Percentiles rank a stretch among this genome's conserved stretches.
phyloP scores from a whole-genome alignment of 2,888 invertebrate genomes.

The Chrysolina oricalcia region DNA sequence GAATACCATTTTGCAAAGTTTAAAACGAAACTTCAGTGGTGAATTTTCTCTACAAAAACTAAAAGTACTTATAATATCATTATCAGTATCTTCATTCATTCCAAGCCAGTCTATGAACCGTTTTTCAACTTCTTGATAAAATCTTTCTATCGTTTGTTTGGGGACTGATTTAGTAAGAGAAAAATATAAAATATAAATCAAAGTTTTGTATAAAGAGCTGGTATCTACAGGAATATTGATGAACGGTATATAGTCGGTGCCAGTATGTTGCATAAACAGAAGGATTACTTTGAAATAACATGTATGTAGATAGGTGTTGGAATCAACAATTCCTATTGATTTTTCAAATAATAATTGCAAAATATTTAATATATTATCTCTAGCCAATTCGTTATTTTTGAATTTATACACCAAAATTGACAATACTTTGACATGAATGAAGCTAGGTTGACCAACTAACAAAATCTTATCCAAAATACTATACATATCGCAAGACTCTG shows the following conservation, averaged over 20 bases:
- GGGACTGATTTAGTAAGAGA: slow-evolving; percentile 28
- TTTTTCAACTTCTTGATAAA: slow-evolving; percentile 41
- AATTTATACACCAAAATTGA: slow-evolving; percentile 51
- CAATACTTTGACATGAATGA: slow-evolving; percentile 56
- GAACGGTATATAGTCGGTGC: background rate
- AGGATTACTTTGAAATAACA: slow-evolving; percentile 57
- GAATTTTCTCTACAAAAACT: slow-evolving; percentile 50
- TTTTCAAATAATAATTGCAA: slow-evolving; percentile 45
- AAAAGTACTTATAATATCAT: slow-evolving; percentile 52
- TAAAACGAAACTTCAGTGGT: slow-evolving; percentile 28
- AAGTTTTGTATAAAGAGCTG: slow-evolving; percentile 55
- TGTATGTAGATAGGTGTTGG: slow-evolving; percentile 50
- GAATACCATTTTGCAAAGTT: slow-evolving; percentile 55
- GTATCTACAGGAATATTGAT: background rate
- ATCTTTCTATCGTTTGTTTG: slow-evolving; percentile 25
- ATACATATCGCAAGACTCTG: slow-evolving; percentile 38
- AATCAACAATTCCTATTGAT: slow-evolving; percentile 38
- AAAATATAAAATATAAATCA: slow-evolving; percentile 54
- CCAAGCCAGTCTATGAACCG: slow-evolving; percentile 41
- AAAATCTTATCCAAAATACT: slow-evolving; percentile 47
- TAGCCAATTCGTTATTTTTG: slow-evolving; percentile 42
- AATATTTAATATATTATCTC: slow-evolving; percentile 38
- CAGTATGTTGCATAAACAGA: slow-evolving; percentile 41
- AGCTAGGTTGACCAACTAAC: slow-evolving; percentile 41
- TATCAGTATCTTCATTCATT: slow-evolving; percentile 47